Evolutionary conservation across 1,140 invertebrate species (phyloP).

Genomic region (Phthorimaea operculella): DNA sequence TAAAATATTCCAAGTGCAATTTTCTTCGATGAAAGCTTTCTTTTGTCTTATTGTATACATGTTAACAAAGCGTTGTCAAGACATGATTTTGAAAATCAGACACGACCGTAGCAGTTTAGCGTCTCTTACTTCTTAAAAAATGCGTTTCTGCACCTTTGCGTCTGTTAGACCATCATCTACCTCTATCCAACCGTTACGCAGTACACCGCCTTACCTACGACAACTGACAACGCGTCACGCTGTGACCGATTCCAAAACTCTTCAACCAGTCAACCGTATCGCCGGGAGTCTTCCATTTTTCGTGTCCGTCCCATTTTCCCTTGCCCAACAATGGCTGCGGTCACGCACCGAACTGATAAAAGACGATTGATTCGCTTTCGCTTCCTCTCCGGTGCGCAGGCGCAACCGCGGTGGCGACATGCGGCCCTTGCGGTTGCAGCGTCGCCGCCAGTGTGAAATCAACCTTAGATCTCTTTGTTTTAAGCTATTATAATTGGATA

Average conservation of each 20-base stretch:
- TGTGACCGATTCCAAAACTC: conserved; percentile 12
- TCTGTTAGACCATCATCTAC: no score
- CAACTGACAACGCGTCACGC: conserved; percentile 36
- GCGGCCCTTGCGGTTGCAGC: conserved; percentile 40
- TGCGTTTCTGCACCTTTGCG: no score
- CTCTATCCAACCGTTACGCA: no score
- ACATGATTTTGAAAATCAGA: not conserved
- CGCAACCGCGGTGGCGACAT: conserved; percentile 39
- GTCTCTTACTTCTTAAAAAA: no score
- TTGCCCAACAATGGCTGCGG: conserved; percentile 61
- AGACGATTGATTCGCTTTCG: conserved; percentile 60
- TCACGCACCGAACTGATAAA: conserved; percentile 48
- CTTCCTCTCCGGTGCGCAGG: conserved; percentile 31
- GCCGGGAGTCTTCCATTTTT: conserved; percentile 49
- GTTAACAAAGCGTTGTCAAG: not conserved
- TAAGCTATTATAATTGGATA: conserved; percentile 8
- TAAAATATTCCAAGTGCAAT: no score
- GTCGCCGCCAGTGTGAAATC: conserved; percentile 29
- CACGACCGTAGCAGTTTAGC: not conserved
- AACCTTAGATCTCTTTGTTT: conserved; percentile 25
- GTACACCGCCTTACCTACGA: no score
- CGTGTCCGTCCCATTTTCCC: conserved; percentile 47
- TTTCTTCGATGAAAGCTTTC: no score
- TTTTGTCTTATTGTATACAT: no score
- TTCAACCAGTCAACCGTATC: conserved; percentile 25